Evolutionary conservation across 1,140 invertebrate species (phyloP).

Genomic region (Brachionus calyciflorus): DNA sequence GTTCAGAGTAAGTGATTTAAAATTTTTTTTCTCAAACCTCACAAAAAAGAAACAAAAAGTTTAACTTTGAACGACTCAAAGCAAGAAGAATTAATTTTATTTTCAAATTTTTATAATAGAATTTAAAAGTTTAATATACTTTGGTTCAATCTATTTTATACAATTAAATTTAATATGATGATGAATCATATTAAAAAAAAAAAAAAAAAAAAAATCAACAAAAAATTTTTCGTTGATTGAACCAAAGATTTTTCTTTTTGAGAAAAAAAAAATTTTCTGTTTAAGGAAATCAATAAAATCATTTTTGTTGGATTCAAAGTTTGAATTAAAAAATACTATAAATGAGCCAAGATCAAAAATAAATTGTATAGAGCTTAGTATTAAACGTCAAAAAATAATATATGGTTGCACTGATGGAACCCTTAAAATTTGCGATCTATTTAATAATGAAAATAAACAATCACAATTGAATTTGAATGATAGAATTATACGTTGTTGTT

Average conservation of each 20-base stretch:
- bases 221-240: too few species aligned
- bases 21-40: too few species aligned
- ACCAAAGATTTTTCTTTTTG: too few species aligned
- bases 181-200: too few species aligned
- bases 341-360: not conserved
- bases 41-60: too few species aligned
- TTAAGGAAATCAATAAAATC: not conserved
- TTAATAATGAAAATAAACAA: not conserved
- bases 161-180: too few species aligned
- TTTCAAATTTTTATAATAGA: not conserved
- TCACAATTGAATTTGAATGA: not conserved
- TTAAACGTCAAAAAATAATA: not conserved
- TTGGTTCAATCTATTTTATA: too few species aligned
- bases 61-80: too few species aligned
- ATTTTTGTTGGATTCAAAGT: not conserved
- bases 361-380: not conserved
- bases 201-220: too few species aligned
- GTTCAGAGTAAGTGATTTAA: not conserved
- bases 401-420: conserved; percentile 16
- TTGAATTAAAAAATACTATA: not conserved
- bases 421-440: not conserved
- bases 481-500: conserved; percentile 2
- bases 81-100: too few species aligned
- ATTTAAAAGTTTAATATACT: too few species aligned
- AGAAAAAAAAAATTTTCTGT: too few species aligned